Percentiles rank a stretch among this genome's conserved stretches.
These are phyloP conservation scores for Drosophila sturtevanti DNA, from an alignment of 1,140 invertebrate genomes.

Conservation along the genomic window DNA sequence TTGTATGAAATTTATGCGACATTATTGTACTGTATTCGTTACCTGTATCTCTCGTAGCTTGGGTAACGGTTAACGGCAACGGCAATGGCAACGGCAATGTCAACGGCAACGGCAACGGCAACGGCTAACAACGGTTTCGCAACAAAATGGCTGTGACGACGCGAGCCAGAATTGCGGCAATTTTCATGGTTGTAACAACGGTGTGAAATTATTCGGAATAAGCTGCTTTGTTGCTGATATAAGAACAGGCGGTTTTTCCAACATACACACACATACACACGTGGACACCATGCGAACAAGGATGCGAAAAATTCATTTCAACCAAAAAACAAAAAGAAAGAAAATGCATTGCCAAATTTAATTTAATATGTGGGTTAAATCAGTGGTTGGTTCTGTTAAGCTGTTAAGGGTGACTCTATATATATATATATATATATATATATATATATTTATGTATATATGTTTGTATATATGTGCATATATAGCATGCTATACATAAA, in stretches of 20 bases:
- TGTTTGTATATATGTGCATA: too few relatives aligned
- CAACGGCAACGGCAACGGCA: neutral
- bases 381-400: neutral
- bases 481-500: too few relatives aligned
- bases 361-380: conserved; percentile 1
- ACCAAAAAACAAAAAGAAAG: neutral
- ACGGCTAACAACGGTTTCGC: conserved; percentile 4
- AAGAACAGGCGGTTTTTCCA: neutral
- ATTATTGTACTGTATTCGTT: conserved; percentile 1
- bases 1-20: conserved; percentile 22
- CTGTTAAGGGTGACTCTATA: neutral
- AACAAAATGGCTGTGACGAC: conserved; percentile 1
- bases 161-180: conserved; percentile 5
- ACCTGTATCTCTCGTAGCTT: neutral
- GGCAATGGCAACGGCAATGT: neutral
- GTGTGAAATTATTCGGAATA: conserved; percentile 29
- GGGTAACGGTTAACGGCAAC: too few relatives aligned
- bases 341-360: neutral
- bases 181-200: conserved; percentile 14
- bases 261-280: neutral
- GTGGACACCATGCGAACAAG: neutral
- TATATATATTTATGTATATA: too few relatives aligned
- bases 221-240: conserved; percentile 13
- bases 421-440: too few relatives aligned
- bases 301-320: too few relatives aligned